Conservation (phyloP, 2,113 vertebrate species). For the Tyto alba region DNA sequence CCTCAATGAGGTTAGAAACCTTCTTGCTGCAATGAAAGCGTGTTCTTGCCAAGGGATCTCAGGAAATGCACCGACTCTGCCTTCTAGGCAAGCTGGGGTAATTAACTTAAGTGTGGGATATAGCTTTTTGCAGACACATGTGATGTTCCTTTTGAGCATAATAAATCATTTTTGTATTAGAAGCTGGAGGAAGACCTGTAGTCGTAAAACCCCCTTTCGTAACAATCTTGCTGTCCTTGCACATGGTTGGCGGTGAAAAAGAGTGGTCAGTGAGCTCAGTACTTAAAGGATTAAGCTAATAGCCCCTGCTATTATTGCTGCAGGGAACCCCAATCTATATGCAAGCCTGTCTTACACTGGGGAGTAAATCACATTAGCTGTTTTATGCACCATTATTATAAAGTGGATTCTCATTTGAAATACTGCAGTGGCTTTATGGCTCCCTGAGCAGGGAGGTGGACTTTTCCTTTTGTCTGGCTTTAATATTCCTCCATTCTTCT, state of each 20-base stretch:
- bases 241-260: background rate
- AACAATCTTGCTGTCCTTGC: background rate
- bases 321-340: background rate
- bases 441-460: background rate
- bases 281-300: background rate
- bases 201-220: background rate
- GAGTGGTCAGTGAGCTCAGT: background rate
- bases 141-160: background rate
- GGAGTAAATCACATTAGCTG: constrained; percentile 6
- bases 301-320: background rate
- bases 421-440: background rate
- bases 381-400: background rate
- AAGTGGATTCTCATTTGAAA: background rate
- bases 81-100: constrained; percentile 25
- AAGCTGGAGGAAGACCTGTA: background rate
- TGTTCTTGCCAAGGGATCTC: background rate
- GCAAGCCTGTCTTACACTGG: background rate
- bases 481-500: background rate
- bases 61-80: constrained; percentile 10
- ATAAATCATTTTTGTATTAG: constrained; percentile 22
- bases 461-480: background rate
- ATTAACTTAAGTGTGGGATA: constrained; percentile 42
- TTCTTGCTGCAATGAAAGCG: background rate
- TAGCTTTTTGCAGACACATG: background rate
- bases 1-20: constrained; percentile 24